Percentiles rank a stretch among this genome's conserved stretches.
These are phyloP conservation scores for Plebejus melissa DNA, from an alignment of 2,888 invertebrate genomes.

Conservation along the genomic window DNA sequence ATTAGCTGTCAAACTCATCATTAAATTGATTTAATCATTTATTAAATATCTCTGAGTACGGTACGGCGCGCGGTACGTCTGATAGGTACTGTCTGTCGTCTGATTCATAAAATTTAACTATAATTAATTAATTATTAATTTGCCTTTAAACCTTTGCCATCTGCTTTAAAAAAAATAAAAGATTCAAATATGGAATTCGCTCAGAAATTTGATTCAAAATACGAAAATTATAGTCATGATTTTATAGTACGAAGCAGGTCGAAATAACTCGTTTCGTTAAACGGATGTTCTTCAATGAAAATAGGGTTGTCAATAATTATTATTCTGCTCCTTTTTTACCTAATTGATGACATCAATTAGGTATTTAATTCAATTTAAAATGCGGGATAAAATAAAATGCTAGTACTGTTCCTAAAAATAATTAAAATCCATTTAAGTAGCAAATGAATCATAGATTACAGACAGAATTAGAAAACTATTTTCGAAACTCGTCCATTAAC, in stretches of 20 bases:
- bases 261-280: conserved; percentile 17
- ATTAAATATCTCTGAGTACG: no score
- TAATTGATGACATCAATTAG: background rate
- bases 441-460: background rate
- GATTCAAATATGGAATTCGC: background rate
- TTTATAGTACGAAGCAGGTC: conserved; percentile 19
- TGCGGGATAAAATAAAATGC: background rate
- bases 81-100: no score
- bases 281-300: conserved; percentile 21
- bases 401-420: no score
- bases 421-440: background rate
- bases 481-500: background rate
- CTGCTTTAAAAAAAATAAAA: background rate
- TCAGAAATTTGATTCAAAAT: conserved; percentile 17
- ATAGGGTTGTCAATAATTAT: conserved; percentile 4
- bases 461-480: background rate
- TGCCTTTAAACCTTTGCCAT: no score
- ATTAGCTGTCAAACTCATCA: no score
- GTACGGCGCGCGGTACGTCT: no score
- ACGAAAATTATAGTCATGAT: conserved; percentile 17
- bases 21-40: no score
- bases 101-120: no score
- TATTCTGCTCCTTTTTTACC: background rate
- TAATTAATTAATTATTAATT: no score
- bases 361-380: background rate